Percentiles rank a stretch among this genome's conserved stretches.
phyloP scores from a whole-genome alignment of 1,140 invertebrate genomes.

The Drosophila simulans region DNA sequence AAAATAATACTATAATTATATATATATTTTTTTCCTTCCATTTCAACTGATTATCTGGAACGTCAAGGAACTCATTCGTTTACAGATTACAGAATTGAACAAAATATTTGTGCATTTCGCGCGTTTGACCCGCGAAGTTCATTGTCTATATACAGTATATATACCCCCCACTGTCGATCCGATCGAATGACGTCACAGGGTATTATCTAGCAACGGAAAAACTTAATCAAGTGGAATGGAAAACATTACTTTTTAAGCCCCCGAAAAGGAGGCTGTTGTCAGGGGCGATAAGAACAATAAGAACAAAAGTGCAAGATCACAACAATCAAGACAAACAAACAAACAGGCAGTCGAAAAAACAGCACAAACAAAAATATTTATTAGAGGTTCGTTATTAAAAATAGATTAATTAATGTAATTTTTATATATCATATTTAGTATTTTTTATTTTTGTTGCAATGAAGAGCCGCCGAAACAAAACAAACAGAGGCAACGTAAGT shows the following conservation, averaged over 20 bases:
- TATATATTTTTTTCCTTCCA: neutral
- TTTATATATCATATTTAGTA: slow-evolving; percentile 18
- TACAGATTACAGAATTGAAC: slow-evolving; percentile 36
- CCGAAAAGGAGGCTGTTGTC: slow-evolving; percentile 36
- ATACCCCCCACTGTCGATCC: slow-evolving; percentile 23
- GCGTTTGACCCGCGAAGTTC: slow-evolving; percentile 30
- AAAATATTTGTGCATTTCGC: slow-evolving; percentile 64
- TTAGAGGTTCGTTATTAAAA: slow-evolving; percentile 15
- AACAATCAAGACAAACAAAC: slow-evolving; percentile 42
- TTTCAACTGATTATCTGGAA: slow-evolving; percentile 14
- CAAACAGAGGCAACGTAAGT: slow-evolving; percentile 34
- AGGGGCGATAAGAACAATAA: slow-evolving; percentile 31
- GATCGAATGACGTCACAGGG: slow-evolving; percentile 57
- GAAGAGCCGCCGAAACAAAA: slow-evolving; percentile 58
- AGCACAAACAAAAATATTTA: slow-evolving; percentile 44
- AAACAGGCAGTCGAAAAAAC: slow-evolving; percentile 42
- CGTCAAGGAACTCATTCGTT: slow-evolving; percentile 37
- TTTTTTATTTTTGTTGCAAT: slow-evolving; percentile 52
- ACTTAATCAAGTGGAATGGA: slow-evolving; percentile 41
- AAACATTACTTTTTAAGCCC: slow-evolving; percentile 24
- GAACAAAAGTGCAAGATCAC: slow-evolving; percentile 48
- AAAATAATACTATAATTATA: neutral
- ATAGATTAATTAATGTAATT: slow-evolving; percentile 20
- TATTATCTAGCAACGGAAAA: slow-evolving; percentile 59
- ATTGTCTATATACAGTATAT: slow-evolving; percentile 12